Base-by-base conservation (phyloP, 2,888 invertebrate species). In the Ichneumoninae sp. region DNA sequence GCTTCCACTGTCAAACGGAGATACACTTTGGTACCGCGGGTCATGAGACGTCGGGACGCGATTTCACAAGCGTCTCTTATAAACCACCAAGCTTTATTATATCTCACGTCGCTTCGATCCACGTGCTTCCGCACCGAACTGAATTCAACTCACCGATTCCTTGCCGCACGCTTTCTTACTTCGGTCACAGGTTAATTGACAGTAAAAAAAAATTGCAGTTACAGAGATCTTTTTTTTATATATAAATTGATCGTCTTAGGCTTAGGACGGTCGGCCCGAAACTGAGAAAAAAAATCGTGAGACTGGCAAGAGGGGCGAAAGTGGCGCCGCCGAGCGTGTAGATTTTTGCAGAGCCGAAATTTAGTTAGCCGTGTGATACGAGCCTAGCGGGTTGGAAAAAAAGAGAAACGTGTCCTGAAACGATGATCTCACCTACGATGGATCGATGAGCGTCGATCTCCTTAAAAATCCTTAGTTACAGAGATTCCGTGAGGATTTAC, bases 311-410 rank as follows among this genome's bases (percentile, higher is more conserved):
- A 30, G 33, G 63, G 30, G 33, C 63, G 63, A 63, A 33, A 7
- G 63, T 63, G 63, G 63, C 63, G 63, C 63, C 63, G 16, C 63
- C 44, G 13, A 63, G 30, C 33, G 30, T n/a, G 16, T 33, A 16
- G n/a, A 63, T 63, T n/a, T 16, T 4, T 16, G 63, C 63, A 30
- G 16, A 63, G 16, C 3, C 33, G 22, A 63, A 63, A 63, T 30
- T 63, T 33, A 6, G 63, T 54, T 54, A 19, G 52, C 52, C 19
- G 0, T 19, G 7, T 26, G 3, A 26, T 8, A 7, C 13, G 3
- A 57, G 57, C 44, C 16, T 26, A 13, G n/a, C 10, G 26, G 13
- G 26, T 3, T 26, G 40, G 1, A 40, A 40, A 40, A 36, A 16
- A 63, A n/a, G 16, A 33, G 10, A 30, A 26, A 63, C 63, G 63